A percentile compares a stretch with the other conserved stretches of the same genome.
These are phyloP conservation scores for Chelidonichthys spinosus DNA, from an alignment of 2,797 vertebrate species.

Conservation along the genomic window DNA sequence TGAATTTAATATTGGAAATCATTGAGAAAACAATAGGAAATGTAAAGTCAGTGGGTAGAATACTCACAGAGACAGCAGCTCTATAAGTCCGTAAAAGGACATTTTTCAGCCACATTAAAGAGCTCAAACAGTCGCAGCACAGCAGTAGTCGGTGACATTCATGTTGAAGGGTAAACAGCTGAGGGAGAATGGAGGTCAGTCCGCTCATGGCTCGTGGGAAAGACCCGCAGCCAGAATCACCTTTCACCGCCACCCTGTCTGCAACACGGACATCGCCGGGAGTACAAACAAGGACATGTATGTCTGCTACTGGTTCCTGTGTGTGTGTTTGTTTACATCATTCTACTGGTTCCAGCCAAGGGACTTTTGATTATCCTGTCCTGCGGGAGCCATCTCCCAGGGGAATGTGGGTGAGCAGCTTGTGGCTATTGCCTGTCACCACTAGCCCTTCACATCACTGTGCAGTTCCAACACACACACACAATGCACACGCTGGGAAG, in stretches of 20 bases:
- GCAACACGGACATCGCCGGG: conserved; percentile 41
- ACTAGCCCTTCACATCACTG: conserved; percentile 30
- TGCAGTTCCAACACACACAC: conserved; percentile 29
- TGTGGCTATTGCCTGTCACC: conserved; percentile 71
- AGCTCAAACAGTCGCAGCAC: conserved; percentile 17
- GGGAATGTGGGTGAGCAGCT: conserved; percentile 67
- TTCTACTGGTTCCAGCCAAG: conserved; percentile 54
- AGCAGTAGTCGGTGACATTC: conserved; percentile 34
- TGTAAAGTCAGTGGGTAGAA: neutral
- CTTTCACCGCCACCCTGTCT: conserved; percentile 57
- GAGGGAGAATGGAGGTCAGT: conserved; percentile 61
- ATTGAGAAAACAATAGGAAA: neutral
- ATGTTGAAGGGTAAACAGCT: conserved; percentile 44
- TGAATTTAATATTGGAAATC: neutral
- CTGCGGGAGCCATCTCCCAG: conserved; percentile 61
- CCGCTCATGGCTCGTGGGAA: conserved; percentile 51
- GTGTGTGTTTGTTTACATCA: conserved; percentile 62
- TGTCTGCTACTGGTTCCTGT: conserved; percentile 42
- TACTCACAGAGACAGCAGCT: neutral
- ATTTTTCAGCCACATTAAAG: conserved; percentile 13
- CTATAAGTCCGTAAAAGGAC: neutral
- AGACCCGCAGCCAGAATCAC: conserved; percentile 54
- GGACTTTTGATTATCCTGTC: conserved; percentile 67
- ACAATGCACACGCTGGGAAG: conserved; percentile 42
- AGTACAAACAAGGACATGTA: conserved; percentile 69